Evolutionary conservation across 2,888 invertebrate genomes (phyloP).

Genomic region (Pachymerium ferrugineum): DNA sequence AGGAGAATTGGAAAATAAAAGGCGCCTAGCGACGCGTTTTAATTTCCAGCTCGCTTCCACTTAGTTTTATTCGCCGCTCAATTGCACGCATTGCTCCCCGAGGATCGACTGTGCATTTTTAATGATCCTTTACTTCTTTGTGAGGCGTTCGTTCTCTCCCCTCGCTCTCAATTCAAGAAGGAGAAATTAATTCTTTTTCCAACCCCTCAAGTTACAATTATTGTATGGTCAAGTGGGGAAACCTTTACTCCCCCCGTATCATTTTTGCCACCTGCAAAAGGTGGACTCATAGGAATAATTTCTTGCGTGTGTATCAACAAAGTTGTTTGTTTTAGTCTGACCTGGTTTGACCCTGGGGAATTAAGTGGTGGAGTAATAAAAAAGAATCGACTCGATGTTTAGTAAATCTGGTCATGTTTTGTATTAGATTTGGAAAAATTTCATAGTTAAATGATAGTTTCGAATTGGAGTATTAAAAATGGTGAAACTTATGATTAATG

Average conservation of each 20-base stretch:
- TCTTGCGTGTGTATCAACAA: not conserved
- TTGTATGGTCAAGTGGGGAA: not conserved
- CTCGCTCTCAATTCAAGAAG: not conserved
- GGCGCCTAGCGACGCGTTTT: slow-evolving; percentile 6
- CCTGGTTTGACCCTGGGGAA: not conserved
- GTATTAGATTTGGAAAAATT: no score
- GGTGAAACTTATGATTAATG: no score
- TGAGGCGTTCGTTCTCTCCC: no score
- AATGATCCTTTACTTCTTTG: slow-evolving; percentile 8
- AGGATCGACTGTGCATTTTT: slow-evolving; percentile 14
- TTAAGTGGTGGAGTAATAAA: not conserved
- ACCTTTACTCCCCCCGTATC: not conserved
- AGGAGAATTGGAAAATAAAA: not conserved
- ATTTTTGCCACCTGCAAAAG: not conserved
- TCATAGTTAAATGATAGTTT: no score
- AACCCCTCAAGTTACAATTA: slow-evolving; percentile 8
- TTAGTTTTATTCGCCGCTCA: slow-evolving; percentile 17
- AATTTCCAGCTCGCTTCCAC: slow-evolving; percentile 17
- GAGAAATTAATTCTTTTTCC: not conserved
- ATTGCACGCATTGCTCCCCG: slow-evolving; percentile 1
- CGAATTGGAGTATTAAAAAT: no score
- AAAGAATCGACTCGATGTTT: no score
- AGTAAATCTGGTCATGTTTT: no score
- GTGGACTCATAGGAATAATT: not conserved
- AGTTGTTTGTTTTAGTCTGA: not conserved